Evolutionary conservation across 2,888 invertebrate species (phyloP), one percentile per base, ranked within the genome.

Genomic region (Drosophila pseudotakahashii): DNA sequence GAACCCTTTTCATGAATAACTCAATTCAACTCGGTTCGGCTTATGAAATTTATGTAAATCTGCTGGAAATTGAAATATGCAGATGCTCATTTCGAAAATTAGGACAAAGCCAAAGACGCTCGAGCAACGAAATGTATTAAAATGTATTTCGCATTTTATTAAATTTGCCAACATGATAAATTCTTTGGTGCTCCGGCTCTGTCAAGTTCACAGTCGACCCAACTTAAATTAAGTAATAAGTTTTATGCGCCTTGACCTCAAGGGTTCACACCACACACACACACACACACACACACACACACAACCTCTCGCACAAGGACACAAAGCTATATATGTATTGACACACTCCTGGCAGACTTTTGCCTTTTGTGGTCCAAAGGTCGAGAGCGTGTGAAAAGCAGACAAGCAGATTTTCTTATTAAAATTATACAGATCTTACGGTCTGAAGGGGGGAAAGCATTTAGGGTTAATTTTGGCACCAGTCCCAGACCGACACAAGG

Each of bases 211-310:
- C 70, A 69, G 48, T 50, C 37, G 44, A 55, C 57, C 73, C 74
- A 72, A 84, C 82, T 86, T 87, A 83, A 88, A 88, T 89, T 85
- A 89, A 88, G 89, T 89, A 88, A 88, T 87, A 89, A 88, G 83
- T 88, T 88, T 88, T 73, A 75, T 78, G 70, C 75, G 77, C 62
- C 74, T 78, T 89, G 89, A 87, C 86, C 89, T 79, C 64, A 75
- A 70, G 78, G 68, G 67, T 64, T 58, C 64, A 59, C 64, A 47
- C 68, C 48, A 7, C 42, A 55, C 57, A 62, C 42, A 19, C 47
- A 7, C n/a, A 26, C 48, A 34, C n/a, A 41, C 36, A 36, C 47
- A 7, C 23, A 7, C 23, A 16, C 16, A 19, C 47, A 7, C n/a
- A 26, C 48, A 34, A 13, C 19, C 39, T 6, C 32, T 26, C 2